A percentile compares a stretch with the other conserved stretches of the same genome.
These are phyloP conservation scores for Guaruba guarouba DNA, from an alignment of 2,113 vertebrate genomes.

Conservation along the genomic window DNA sequence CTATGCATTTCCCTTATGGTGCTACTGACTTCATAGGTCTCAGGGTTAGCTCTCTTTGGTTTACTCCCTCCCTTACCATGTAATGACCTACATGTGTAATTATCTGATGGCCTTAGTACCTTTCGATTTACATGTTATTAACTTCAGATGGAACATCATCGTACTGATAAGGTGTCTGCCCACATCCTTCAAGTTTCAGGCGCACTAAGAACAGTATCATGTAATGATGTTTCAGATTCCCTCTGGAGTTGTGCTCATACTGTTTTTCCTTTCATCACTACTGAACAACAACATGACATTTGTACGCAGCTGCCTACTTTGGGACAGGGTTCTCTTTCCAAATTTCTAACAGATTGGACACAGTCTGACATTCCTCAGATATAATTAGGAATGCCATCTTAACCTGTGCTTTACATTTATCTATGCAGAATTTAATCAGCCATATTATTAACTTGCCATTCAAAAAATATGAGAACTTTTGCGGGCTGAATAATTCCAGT, in stretches of 20 bases:
- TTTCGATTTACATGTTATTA: rapidly evolving
- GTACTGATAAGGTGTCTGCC: background rate
- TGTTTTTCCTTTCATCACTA: background rate
- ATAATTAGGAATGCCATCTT: background rate
- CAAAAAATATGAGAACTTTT: background rate
- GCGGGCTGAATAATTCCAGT: background rate
- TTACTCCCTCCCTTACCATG: background rate
- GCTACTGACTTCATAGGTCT: background rate
- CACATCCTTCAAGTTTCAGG: background rate
- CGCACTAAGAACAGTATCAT: background rate
- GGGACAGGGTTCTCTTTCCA: background rate
- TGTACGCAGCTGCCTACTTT: background rate
- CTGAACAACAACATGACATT: rapidly evolving
- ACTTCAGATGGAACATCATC: rapidly evolving
- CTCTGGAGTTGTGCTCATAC: background rate
- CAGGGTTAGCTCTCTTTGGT: rapidly evolving
- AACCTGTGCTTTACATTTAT: background rate
- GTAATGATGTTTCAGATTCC: background rate
- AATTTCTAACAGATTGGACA: background rate
- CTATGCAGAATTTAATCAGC: background rate
- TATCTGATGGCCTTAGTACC: background rate
- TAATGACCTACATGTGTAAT: background rate
- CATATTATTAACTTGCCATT: background rate
- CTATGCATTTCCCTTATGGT: background rate
- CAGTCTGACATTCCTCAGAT: background rate